Evolutionary conservation across 2,797 vertebrate genomes (phyloP), one percentile per base, ranked within the genome.

Genomic region (Anguilla obscura): DNA sequence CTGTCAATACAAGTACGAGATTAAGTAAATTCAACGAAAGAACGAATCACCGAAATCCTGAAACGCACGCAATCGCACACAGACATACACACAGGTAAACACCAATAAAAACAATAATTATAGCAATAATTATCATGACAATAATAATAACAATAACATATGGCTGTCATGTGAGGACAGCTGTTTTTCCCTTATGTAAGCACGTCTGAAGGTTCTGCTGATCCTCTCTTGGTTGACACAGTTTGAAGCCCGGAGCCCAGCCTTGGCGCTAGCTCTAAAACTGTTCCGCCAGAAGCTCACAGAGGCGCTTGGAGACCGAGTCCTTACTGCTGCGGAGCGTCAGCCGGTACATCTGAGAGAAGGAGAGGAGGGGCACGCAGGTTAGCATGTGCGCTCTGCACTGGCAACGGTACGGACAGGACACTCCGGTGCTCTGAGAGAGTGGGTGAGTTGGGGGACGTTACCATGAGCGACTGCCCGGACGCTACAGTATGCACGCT

Each of bases 261-360:
- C 14, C 85, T 86, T 30, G 21, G 48, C 10, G 7, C 33, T 45
- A 54, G 89, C 89, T 96, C 96, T 95, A 98, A 95, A 98, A 98
- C 96, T 98, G 98, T 92, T 98, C 93, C 3, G 97, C 96, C 93
- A 98, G 93, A 91, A 98, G 95, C 90, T 98, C 97, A 27, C 98
- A 98, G 90, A 98, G 95, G 90, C 98, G 97, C 92, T 92, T 95
- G 87, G 98, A 98, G 82, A 98, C 97, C 0, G 96, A 93, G 91
- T 98, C 98, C 95, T 98, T 98, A 96, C 97, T 98, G 96, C 97
- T 97, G 91, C 98, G 97, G 92, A 98, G 95, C 36, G 98, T 98
- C 93, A 98, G 96, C 54, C 98, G 96, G 92, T 98, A 98, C 98
- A 98, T 98, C 98, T 97, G 91, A 3, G 36, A 56, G 45, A 87